Evolutionary conservation across 2,797 vertebrate species (phyloP).

Genomic region (Propithecus deckenii): DNA sequence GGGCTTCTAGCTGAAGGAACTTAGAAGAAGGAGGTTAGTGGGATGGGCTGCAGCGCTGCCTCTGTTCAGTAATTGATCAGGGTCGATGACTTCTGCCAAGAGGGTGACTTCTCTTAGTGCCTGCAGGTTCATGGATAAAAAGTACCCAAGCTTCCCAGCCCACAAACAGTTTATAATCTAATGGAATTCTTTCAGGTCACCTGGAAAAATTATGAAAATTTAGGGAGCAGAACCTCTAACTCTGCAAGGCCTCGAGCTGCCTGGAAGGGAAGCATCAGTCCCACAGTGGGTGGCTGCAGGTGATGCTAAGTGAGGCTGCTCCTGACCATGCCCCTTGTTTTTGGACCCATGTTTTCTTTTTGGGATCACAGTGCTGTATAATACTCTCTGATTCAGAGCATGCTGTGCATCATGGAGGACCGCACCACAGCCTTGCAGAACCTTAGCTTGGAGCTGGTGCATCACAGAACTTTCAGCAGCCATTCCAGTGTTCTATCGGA

Average conservation of each 20-base stretch:
- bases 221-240: not conserved
- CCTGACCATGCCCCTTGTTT: no score
- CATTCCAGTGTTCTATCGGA: accelerated
- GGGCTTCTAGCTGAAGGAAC: not conserved
- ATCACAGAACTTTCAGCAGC: not conserved
- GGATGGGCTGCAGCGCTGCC: not conserved
- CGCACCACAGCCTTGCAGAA: no score
- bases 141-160: not conserved
- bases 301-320: not conserved
- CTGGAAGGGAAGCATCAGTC: not conserved
- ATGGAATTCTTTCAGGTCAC: not conserved
- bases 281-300: no score
- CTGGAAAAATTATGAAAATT: not conserved
- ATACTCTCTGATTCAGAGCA: not conserved
- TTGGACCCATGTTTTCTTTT: not conserved
- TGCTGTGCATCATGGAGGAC: not conserved
- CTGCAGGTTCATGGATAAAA: not conserved
- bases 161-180: not conserved
- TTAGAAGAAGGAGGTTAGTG: not conserved
- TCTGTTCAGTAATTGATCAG: not conserved
- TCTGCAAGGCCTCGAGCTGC: not conserved
- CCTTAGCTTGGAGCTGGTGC: not conserved
- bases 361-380: not conserved
- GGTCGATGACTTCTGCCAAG: not conserved
- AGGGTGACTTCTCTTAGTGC: not conserved